These are phyloP conservation scores for Hyperoodon ampullatus DNA, from an alignment of 2,113 vertebrate genomes.

Conservation along the genomic window DNA sequence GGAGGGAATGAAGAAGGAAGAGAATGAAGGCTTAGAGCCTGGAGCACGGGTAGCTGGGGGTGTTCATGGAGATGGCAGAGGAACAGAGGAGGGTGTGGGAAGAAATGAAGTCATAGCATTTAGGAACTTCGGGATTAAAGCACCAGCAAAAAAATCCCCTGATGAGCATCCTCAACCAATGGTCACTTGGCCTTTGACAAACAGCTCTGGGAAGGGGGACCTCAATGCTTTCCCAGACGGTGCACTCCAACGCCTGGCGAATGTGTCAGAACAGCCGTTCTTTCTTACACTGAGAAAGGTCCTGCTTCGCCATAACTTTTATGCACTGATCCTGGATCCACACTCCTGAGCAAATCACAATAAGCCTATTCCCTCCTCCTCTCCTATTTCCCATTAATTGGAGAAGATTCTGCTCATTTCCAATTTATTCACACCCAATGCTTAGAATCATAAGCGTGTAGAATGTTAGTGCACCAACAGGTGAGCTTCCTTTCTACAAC, in stretches of 20 bases:
- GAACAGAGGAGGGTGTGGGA: neutral
- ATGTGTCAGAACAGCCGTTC: neutral
- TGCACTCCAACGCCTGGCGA: neutral
- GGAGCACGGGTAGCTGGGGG: fast-evolving
- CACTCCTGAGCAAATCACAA: neutral
- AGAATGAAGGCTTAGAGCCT: neutral
- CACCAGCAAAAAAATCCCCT: neutral
- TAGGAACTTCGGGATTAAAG: neutral
- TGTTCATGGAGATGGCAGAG: fast-evolving
- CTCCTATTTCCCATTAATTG: neutral
- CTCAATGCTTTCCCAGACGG: neutral
- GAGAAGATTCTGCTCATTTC: neutral
- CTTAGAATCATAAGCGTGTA: neutral
- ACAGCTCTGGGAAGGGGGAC: neutral
- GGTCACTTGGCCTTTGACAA: neutral
- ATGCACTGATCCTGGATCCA: neutral
- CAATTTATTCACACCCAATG: neutral
- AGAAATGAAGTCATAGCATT: neutral
- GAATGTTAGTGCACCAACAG: neutral
- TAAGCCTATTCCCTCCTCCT: neutral
- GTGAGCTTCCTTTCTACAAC: neutral
- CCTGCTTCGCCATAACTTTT: neutral
- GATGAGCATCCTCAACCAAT: no score
- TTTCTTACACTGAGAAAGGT: neutral
- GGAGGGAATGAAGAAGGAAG: no score